Conservation (phyloP, 2,797 vertebrate species). For the Micromesistius poutassou region DNA sequence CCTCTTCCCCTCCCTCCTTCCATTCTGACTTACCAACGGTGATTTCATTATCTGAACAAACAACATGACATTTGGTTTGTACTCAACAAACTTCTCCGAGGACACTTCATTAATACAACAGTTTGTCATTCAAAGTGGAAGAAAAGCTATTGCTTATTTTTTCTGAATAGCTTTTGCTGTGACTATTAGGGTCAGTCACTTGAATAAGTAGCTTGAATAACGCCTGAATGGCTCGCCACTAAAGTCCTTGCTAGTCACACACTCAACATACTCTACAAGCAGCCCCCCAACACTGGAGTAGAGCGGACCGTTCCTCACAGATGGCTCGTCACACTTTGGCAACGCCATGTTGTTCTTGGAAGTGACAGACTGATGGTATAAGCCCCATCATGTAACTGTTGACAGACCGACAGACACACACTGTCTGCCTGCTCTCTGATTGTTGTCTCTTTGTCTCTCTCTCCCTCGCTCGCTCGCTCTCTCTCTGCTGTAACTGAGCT, state of each 20-base stretch:
- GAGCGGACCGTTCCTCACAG: not conserved
- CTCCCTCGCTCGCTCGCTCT: not conserved
- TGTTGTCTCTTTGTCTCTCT: not conserved
- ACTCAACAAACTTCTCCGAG: no score
- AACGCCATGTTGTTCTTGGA: not conserved
- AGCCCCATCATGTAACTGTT: not conserved
- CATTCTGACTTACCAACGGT: no score
- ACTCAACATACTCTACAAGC: not conserved
- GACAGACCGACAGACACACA: not conserved
- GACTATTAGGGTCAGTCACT: not conserved
- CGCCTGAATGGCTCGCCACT: not conserved
- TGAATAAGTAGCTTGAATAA: not conserved
- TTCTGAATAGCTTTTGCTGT: not conserved
- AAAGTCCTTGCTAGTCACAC: not conserved
- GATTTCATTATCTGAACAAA: not conserved
- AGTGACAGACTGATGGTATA: not conserved
- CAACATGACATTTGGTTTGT: not conserved
- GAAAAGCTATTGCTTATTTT: not conserved
- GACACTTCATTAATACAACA: not conserved
- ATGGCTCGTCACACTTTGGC: not conserved
- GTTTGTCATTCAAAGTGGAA: not conserved
- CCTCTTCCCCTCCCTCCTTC: no score
- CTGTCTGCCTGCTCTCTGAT: not conserved
- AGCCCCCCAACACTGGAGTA: not conserved
- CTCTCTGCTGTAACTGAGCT: not conserved